These are phyloP conservation scores for Herpailurus yagouaroundi DNA, from an alignment of 2,113 vertebrate genomes.

Conservation along the genomic window DNA sequence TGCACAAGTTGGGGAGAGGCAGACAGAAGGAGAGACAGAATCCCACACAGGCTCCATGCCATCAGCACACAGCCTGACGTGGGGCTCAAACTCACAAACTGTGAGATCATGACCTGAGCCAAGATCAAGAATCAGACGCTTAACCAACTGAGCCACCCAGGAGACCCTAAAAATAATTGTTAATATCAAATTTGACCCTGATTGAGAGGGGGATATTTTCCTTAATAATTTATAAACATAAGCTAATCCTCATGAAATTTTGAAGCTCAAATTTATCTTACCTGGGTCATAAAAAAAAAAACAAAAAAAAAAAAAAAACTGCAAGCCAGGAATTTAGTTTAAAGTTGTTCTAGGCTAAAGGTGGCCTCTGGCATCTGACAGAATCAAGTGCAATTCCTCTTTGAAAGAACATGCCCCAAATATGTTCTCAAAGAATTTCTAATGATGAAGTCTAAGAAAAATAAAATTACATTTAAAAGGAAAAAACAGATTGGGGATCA, in stretches of 20 bases:
- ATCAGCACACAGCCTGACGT: too few species aligned
- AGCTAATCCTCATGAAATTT: slow-evolving; percentile 13
- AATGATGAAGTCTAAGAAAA: not conserved
- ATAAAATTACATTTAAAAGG: not conserved
- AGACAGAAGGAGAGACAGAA: too few species aligned
- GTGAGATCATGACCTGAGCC: too few species aligned
- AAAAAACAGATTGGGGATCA: not conserved
- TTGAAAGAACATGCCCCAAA: not conserved
- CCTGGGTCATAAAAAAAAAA: not conserved
- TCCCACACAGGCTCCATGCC: too few species aligned
- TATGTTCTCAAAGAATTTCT: not conserved
- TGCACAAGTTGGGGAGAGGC: too few species aligned
- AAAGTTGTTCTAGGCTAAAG: not conserved
- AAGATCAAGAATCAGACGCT: too few species aligned
- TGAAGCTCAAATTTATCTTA: not conserved
- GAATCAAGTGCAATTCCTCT: not conserved
- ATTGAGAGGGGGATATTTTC: not conserved
- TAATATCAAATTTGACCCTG: not conserved
- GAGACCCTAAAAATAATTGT: not conserved
- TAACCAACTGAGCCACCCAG: too few species aligned
- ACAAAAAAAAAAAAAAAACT: not conserved
- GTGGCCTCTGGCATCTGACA: not conserved
- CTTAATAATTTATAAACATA: not conserved
- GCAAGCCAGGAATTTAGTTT: not conserved
- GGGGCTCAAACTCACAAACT: too few species aligned